phyloP scores from a whole-genome alignment of 2,888 invertebrate genomes.

The Cantharis lateralis region DNA sequence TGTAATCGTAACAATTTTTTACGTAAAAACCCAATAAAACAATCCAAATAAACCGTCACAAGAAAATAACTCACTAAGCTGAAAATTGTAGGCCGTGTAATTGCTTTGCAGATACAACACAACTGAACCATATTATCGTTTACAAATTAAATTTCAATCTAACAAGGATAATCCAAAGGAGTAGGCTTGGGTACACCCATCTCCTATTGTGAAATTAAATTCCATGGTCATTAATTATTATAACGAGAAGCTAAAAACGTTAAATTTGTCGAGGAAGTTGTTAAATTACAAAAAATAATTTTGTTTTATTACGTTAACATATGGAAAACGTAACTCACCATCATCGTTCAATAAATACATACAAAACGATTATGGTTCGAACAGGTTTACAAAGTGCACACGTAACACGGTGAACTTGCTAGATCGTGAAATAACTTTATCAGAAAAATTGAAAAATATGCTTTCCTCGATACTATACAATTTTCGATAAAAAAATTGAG shows the following conservation, averaged over 20 bases:
- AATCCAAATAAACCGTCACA: background rate
- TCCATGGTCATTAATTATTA: background rate
- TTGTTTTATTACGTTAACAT: background rate
- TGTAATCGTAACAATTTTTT: constrained; percentile 20
- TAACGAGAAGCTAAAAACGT: background rate
- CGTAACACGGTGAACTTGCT: constrained; percentile 11
- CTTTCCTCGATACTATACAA: background rate
- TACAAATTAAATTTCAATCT: constrained; percentile 11
- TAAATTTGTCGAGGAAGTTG: background rate
- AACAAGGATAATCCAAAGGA: constrained; percentile 20
- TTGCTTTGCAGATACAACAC: constrained; percentile 23
- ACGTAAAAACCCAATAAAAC: background rate
- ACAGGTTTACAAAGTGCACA: constrained; percentile 20
- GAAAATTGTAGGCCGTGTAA: constrained; percentile 19
- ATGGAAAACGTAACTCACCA: background rate
- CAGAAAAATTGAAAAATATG: background rate
- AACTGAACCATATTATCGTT: constrained; percentile 16
- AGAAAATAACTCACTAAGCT: background rate
- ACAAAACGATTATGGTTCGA: background rate
- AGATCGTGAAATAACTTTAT: constrained; percentile 38
- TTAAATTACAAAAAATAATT: background rate
- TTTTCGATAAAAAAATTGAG: background rate
- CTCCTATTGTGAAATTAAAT: background rate
- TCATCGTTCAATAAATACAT: background rate
- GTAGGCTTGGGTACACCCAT: constrained; percentile 9